Evolutionary conservation across 2,888 invertebrate genomes (phyloP).

Genomic region (Sicus ferrugineus): DNA sequence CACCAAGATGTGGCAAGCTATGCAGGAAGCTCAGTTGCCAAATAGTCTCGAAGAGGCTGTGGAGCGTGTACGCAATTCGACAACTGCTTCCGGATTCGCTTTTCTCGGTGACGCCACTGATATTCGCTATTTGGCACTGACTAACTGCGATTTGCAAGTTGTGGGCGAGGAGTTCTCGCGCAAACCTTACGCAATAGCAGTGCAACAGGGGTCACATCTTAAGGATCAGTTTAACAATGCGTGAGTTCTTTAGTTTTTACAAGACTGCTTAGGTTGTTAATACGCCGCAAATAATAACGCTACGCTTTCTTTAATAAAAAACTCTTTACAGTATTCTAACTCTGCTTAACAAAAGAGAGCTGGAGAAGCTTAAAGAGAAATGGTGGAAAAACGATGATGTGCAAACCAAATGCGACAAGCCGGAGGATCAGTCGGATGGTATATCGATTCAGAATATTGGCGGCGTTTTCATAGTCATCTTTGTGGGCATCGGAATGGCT

Average conservation of each 20-base stretch:
- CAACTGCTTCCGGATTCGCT: slow-evolving; percentile 85
- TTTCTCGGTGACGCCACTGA: slow-evolving; percentile 95
- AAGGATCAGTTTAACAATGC: slow-evolving; percentile 95
- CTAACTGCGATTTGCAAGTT: slow-evolving; percentile 77
- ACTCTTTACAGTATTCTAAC: slow-evolving; percentile 80
- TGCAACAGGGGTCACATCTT: slow-evolving; percentile 93
- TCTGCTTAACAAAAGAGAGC: slow-evolving; percentile 87
- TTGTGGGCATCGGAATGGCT: slow-evolving; percentile 92
- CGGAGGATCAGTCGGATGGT: slow-evolving; percentile 94
- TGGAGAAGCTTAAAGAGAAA: slow-evolving; percentile 92
- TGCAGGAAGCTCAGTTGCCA: slow-evolving; percentile 85
- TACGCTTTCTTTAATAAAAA: neutral
- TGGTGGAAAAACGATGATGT: slow-evolving; percentile 95
- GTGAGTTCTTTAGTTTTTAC: slow-evolving; percentile 76
- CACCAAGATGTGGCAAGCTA: slow-evolving; percentile 98
- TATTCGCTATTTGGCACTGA: slow-evolving; percentile 70
- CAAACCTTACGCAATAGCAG: slow-evolving; percentile 96
- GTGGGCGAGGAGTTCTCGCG: slow-evolving; percentile 97
- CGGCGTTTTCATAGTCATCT: slow-evolving; percentile 97
- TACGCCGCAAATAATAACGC: no score
- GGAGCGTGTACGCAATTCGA: slow-evolving; percentile 72
- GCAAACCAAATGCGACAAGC: slow-evolving; percentile 80
- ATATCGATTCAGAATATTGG: slow-evolving; percentile 98
- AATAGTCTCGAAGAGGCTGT: slow-evolving; percentile 81
- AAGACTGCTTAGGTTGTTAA: no score